These are phyloP conservation scores for Sarcophaga rosellei DNA, from an alignment of 2,888 invertebrate species.

Conservation along the genomic window DNA sequence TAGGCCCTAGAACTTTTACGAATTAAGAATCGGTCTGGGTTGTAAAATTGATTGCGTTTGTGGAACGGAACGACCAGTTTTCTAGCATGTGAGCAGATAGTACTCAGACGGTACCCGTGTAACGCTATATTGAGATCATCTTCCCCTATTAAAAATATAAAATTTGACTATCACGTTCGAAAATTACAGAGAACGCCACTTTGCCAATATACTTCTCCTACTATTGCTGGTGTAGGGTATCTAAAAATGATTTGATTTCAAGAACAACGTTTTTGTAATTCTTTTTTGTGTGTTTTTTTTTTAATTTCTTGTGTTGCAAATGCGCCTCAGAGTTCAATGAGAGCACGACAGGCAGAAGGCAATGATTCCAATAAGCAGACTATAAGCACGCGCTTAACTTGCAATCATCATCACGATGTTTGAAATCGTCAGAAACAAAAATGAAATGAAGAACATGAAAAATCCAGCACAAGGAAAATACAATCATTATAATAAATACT, in stretches of 20 bases:
- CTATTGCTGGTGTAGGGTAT: not conserved
- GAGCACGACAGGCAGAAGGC: constrained; percentile 66
- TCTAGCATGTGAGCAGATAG: too few species aligned
- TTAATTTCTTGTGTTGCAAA: constrained; percentile 42
- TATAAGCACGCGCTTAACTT: constrained; percentile 68
- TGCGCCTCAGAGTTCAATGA: constrained; percentile 67
- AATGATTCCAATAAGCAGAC: constrained; percentile 56
- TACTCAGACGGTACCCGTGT: too few species aligned
- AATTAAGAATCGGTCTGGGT: too few species aligned
- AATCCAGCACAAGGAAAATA: constrained; percentile 14
- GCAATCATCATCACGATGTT: constrained; percentile 68
- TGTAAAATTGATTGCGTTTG: too few species aligned
- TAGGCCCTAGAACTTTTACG: too few species aligned
- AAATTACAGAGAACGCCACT: not conserved
- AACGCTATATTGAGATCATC: too few species aligned
- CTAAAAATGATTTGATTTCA: constrained; percentile 34
- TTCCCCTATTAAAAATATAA: too few species aligned
- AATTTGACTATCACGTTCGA: too few species aligned
- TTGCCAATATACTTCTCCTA: not conserved
- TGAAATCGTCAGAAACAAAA: constrained; percentile 8
- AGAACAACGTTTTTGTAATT: constrained; percentile 50
- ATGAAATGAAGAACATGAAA: not conserved
- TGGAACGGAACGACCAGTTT: too few species aligned
- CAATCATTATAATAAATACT: constrained; percentile 31
- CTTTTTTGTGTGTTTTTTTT: constrained; percentile 1